Base-by-base conservation (phyloP, 2,888 invertebrate genomes). In the Drosophila niveifrons region DNA sequence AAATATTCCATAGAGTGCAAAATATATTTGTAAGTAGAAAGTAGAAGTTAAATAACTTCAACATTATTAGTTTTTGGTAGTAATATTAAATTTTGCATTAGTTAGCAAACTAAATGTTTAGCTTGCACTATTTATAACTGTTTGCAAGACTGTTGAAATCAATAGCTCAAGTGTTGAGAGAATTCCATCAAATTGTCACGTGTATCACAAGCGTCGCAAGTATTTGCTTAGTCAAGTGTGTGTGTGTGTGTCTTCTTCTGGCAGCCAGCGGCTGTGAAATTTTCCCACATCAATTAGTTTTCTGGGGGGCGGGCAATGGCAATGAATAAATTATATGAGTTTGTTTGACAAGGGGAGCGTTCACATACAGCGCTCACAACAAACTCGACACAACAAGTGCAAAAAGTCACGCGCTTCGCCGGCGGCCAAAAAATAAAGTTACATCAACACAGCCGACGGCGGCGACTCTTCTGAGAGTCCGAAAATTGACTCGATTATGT, bases 401-500 rank as follows among this genome's bases (percentile, higher is more conserved):
- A 90, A 91, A 90, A 90, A 90, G 90, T 90, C 90, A 90, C 90
- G 90, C 90, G 90, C 91, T 79, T 23, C 43, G 76, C 77, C 80
- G 62, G 13, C 71, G 65, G 76, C 47, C 34, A 36, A 58, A 58
- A 75, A 83, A 73, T 74, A 75, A 83, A 83, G 89, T 87, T 83
- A 86, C 87, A 88, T 74, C 82, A 89, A 89, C 89, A 89, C 89
- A 84, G 72, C 79, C 81, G 84, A 15, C 80, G 82, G 70, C 48
- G 52, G 13, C 7, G 15, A 15, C 9, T 13, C 9, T 11, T 13
- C 6, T 13, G 23, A 23, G 63, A 63, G 68, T 70, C 71, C 76
- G 76, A 88, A 90, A 90, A 90, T 90, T 90, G 90, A 91, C 90
- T 90, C 82, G 91, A 90, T 91, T 90, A 90, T 87, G 82, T 90